Evolutionary conservation across 2,113 vertebrate species (phyloP).

Genomic region (Aegotheles bennettii): DNA sequence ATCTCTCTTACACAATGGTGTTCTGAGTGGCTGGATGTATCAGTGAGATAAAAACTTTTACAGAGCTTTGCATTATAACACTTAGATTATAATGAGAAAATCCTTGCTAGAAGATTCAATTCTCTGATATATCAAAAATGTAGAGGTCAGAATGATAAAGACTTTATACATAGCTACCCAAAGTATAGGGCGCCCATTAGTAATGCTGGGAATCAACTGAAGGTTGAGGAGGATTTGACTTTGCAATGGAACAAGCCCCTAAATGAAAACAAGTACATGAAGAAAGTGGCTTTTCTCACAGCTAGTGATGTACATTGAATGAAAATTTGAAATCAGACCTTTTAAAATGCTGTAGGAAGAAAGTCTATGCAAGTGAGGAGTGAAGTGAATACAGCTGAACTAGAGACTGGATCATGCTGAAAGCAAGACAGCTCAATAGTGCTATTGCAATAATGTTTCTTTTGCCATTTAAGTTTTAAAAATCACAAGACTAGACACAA

Average conservation of each 20-base stretch:
- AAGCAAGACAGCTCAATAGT: not conserved
- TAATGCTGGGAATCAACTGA: rapidly evolving
- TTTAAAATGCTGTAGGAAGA: not conserved
- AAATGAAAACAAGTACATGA: not conserved
- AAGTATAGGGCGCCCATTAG: not conserved
- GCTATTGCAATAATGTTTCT: not conserved
- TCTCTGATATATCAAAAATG: not conserved
- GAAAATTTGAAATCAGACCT: not conserved
- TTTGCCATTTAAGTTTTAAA: not conserved
- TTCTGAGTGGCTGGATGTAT: not conserved
- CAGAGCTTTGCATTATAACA: not conserved
- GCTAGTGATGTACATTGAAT: not conserved
- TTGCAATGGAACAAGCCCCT: not conserved
- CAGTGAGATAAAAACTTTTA: not conserved
- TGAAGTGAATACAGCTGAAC: not conserved
- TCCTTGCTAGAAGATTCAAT: not conserved
- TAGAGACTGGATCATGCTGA: not conserved
- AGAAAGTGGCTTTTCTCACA: not conserved
- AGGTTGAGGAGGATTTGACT: not conserved
- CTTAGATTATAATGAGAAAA: not conserved
- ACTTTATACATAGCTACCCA: not conserved
- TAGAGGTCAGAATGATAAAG: not conserved
- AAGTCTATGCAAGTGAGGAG: not conserved
- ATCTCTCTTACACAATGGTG: rapidly evolving
- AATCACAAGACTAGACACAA: not conserved